phyloP scores from a whole-genome alignment of 2,113 vertebrate genomes.

The Cottus gobio region DNA sequence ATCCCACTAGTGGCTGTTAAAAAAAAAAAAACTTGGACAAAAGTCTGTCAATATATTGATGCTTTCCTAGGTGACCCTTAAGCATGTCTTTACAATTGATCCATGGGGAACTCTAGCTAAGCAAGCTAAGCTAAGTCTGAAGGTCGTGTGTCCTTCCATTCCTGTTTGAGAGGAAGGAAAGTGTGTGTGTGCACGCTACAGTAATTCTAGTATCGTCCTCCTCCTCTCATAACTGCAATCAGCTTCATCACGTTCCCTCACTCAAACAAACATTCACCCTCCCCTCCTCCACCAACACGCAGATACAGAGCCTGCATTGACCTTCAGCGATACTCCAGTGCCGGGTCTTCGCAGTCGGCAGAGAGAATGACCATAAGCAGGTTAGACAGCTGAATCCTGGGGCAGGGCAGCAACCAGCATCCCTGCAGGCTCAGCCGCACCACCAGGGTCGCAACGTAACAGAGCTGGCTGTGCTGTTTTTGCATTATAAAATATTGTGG shows the following conservation, averaged over 20 bases:
- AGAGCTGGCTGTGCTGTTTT: constrained; percentile 18
- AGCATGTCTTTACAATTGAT: neutral
- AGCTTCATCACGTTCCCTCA: constrained; percentile 20
- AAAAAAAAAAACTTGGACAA: neutral
- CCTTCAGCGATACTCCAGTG: constrained; percentile 59
- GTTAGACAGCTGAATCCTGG: constrained; percentile 64
- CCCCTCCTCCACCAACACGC: neutral
- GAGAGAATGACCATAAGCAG: constrained; percentile 67
- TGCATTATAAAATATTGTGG: neutral
- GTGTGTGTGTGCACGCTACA: neutral
- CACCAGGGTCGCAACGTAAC: constrained; percentile 44
- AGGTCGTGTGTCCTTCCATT: constrained; percentile 9
- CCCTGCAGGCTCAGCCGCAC: constrained; percentile 47
- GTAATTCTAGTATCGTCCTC: constrained; percentile 15
- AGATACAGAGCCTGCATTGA: constrained; percentile 31
- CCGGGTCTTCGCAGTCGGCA: constrained; percentile 48
- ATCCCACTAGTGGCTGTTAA: neutral
- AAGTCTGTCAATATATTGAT: neutral
- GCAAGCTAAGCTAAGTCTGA: constrained; percentile 9
- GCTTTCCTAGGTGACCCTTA: neutral
- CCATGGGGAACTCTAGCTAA: neutral
- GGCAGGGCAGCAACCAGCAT: constrained; percentile 43
- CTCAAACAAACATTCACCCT: constrained; percentile 5
- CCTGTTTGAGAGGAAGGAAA: neutral
- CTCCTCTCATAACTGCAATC: constrained; percentile 33